Evolutionary conservation across 2,888 invertebrate species (phyloP), one percentile per base, ranked within the genome.

Genomic region (Lucinisca nassula): DNA sequence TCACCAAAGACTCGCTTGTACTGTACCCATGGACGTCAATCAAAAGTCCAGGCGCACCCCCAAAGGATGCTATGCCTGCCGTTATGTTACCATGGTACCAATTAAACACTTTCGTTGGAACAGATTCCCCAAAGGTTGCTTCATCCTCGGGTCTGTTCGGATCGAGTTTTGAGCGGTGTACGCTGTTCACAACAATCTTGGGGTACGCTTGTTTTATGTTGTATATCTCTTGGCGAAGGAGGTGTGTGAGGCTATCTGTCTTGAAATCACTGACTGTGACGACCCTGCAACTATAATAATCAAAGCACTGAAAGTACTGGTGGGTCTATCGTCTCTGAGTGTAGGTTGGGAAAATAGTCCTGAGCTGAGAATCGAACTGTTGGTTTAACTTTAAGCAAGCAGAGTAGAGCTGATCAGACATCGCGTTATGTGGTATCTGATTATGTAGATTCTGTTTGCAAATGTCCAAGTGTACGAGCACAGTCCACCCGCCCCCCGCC

Each of bases 21-120:
- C n/a, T 55, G n/a, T 55, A 55, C n/a, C 55, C 55, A 55, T 55
- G 55, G 21, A 55, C 55, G n/a, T 55, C 55, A 55, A 55, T 55
- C 10, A 55, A 4, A 8, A 55, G 55, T 21, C 55, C 55, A 55
- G 55, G 55, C 21, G 55, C 10, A 4, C 55, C 55, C 6, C 55
- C 55, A 21, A 55, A 55, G 12, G 4, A 8, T 4, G 17, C 21
- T 55, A 55, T 55, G 12, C 55, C 55, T 4, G n/a, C 12, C 21
- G 21, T 17, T 14, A 55, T 55, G n/a, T 55, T 55, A 8, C 55
- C 55, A n/a, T 55, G 55, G 55, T 55, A 55, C 55, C 55, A 55
- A 21, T 55, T n/a, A 21, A 14, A 55, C 17, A 55, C 55, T 8
- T 4, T 55, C 21, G 10, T 8, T 8, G 55, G 55, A 17, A 55